A percentile compares a stretch with the other conserved stretches of the same genome.
These are phyloP conservation scores for Cyclophora albipunctata DNA, from an alignment of 2,888 invertebrate genomes.

Conservation along the genomic window DNA sequence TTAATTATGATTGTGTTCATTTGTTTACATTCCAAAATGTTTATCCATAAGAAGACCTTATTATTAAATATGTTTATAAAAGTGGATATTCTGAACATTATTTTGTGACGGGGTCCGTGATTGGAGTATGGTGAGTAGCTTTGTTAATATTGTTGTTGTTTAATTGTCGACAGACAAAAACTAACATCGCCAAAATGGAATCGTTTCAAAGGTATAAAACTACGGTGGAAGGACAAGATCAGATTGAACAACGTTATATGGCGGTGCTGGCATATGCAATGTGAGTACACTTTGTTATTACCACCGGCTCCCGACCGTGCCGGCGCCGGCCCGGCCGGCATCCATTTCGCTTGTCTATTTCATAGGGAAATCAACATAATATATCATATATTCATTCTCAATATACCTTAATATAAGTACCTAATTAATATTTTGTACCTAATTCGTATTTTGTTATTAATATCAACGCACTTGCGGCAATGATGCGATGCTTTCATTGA, in stretches of 20 bases:
- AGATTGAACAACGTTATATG: constrained; percentile 99
- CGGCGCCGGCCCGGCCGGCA: too few species aligned
- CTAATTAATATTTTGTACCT: too few species aligned
- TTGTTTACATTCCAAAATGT: constrained; percentile 52
- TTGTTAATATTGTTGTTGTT: constrained; percentile 21
- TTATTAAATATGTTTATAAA: constrained; percentile 47
- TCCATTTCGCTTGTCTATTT: too few species aligned
- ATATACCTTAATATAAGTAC: too few species aligned
- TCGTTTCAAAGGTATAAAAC: constrained; percentile 97
- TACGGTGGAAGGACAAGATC: constrained; percentile 99
- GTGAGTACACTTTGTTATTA: constrained; percentile 71
- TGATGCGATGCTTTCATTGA: too few species aligned
- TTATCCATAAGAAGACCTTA: constrained; percentile 47
- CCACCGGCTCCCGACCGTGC: too few species aligned
- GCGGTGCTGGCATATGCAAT: constrained; percentile 99
- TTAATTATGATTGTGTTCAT: constrained; percentile 52
- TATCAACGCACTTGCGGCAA: too few species aligned
- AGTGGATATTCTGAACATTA: constrained; percentile 40
- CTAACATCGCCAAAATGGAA: constrained; percentile 99
- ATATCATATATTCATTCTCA: too few species aligned
- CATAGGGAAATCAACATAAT: too few species aligned
- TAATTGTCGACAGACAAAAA: constrained; percentile 88
- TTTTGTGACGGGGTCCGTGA: constrained; percentile 49
- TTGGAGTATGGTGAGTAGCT: constrained; percentile 51
- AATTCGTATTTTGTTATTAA: too few species aligned